Evolutionary conservation across 2,888 invertebrate species (phyloP), one percentile per base, ranked within the genome.

Genomic region (Lymantria monacha): DNA sequence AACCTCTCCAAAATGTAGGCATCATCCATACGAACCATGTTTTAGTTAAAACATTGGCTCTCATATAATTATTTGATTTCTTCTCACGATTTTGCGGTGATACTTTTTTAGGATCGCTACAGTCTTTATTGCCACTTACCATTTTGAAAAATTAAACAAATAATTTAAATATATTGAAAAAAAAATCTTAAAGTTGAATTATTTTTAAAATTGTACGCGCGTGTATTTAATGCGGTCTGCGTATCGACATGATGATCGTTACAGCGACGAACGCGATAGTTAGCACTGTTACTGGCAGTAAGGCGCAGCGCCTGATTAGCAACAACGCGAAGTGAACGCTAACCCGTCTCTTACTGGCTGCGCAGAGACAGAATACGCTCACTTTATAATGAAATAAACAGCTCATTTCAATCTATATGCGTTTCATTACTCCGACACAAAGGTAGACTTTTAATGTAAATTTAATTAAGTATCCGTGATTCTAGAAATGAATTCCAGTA

Each of bases 1-100:
- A 90, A n/a, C 95, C 94, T 61, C 93, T 91, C 82, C 92, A 90
- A 73, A 92, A 92, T 0, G 91, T 91, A 31, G 92, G 92, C 86
- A 92, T 86, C 89, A 91, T 91, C 92, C 92, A 92, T 61, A 85
- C 59, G 71, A 92, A 92, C 90, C 91, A 90, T 83, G 85, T 66
- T 66, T 82, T 83, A 9, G 91, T 85, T 30, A 92, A 54, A 49
- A 81, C 53, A 61, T 89, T 91, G 5, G 91, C 91, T 57, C 91
- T 76, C 53, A 74, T 74, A 55, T 89, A 91, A 62, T 90, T 91
- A 55, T 91, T 91, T 33, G 76, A 83, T 64, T 91, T 91, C 74
- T 91, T 90, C 65, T 85, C 87, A 63, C 91, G 87, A 62, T 87
- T 80, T 69, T 87, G 83, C 11, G 89, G 88, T 50, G 87, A 86